A percentile compares a stretch with the other conserved stretches of the same genome.
Evolutionary conservation across 2,797 vertebrate species (phyloP).

Genomic region (Sebastes trivittatus): DNA sequence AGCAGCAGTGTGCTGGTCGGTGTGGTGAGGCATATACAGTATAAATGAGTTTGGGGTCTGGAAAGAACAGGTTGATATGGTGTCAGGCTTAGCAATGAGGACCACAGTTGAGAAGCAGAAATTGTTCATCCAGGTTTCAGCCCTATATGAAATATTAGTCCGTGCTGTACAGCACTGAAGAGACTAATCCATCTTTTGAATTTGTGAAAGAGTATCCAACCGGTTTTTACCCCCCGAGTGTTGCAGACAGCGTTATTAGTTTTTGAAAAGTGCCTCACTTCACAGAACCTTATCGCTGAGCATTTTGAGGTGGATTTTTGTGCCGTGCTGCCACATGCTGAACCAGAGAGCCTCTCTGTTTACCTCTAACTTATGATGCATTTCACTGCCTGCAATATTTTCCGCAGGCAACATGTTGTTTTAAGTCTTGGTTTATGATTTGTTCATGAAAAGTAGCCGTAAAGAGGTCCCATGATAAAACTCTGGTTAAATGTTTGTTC

Average conservation of each 20-base stretch:
- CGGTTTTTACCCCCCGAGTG: background rate
- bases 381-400: constrained; percentile 2
- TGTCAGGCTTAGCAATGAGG: background rate
- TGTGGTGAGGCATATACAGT: constrained; percentile 18
- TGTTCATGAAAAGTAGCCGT: background rate
- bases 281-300: background rate
- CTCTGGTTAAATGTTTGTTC: background rate
- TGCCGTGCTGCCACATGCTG: background rate
- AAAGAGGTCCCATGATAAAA: background rate
- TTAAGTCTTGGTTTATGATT: constrained; percentile 8
- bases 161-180: background rate
- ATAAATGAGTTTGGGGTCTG: constrained; percentile 26
- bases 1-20: constrained; percentile 11
- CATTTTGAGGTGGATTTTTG: background rate
- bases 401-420: constrained; percentile 20
- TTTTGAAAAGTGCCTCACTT: constrained; percentile 36
- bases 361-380: constrained; percentile 14
- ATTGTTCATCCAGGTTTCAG: constrained; percentile 15
- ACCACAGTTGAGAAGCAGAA: background rate
- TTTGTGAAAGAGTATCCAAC: constrained; percentile 23
- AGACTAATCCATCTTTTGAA: constrained; percentile 50
- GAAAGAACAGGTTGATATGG: constrained; percentile 12
- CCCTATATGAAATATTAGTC: constrained; percentile 33
- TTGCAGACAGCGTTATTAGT: constrained; percentile 43
- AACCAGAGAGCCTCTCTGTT: background rate